A percentile compares a stretch with the other conserved stretches of the same genome.
Evolutionary conservation across 2,888 invertebrate genomes (phyloP).

Genomic region (Dicranocentrus wangi): DNA sequence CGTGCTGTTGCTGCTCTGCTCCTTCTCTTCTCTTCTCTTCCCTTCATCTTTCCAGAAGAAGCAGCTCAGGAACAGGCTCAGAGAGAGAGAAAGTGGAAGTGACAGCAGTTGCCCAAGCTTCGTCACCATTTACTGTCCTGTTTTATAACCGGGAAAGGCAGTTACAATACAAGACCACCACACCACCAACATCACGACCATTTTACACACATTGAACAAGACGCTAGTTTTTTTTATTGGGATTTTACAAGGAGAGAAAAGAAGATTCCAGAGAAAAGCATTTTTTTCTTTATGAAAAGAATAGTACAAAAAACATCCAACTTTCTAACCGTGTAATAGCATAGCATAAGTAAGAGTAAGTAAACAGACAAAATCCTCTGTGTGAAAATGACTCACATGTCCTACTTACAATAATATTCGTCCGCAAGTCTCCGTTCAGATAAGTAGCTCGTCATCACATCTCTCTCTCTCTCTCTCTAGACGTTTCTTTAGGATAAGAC

Average conservation of each 20-base stretch:
- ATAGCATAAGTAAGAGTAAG: background rate
- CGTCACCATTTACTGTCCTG: slow-evolving; percentile 36
- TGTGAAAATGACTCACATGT: slow-evolving; percentile 11
- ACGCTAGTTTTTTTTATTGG: no score
- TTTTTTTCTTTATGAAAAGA: background rate
- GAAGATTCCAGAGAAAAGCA: background rate
- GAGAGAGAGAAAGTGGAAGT: slow-evolving; percentile 32
- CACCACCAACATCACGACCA: slow-evolving; percentile 9
- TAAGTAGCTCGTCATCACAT: slow-evolving; percentile 17
- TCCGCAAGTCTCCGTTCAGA: slow-evolving; percentile 11
- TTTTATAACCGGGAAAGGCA: background rate
- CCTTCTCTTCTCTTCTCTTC: background rate
- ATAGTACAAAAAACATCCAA: slow-evolving; percentile 11
- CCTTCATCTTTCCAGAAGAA: background rate
- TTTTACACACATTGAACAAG: no score
- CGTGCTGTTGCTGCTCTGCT: slow-evolving; percentile 26
- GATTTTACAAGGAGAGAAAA: no score
- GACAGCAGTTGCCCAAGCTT: slow-evolving; percentile 48
- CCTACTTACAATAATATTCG: slow-evolving; percentile 17
- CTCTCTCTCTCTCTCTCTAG: no score
- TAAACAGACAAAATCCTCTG: slow-evolving; percentile 15
- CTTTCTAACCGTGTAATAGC: background rate
- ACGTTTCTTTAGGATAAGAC: no score
- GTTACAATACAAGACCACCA: background rate
- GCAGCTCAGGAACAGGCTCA: background rate